A percentile compares a stretch with the other conserved stretches of the same genome.
Evolutionary conservation across 1,140 invertebrate species (phyloP).

Genomic region (Cotesia glomerata): DNA sequence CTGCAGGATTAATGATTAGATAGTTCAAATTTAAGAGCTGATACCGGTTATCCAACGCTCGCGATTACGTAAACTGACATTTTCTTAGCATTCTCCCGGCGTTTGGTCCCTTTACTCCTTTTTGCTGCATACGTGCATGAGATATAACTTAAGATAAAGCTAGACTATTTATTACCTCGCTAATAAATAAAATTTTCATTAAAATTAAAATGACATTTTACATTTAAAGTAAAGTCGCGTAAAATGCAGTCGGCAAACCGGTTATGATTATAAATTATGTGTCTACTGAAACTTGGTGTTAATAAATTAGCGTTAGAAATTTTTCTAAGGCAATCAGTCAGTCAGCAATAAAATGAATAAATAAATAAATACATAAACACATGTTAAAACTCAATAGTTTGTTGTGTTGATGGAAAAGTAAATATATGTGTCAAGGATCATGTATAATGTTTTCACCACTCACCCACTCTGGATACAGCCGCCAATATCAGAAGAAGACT

Average conservation of each 20-base stretch:
- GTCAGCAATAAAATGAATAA: background rate
- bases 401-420: background rate
- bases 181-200: too few relatives aligned
- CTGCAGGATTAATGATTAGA: constrained; percentile 32
- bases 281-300: too few relatives aligned
- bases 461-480: constrained; percentile 48
- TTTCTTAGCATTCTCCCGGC: constrained; percentile 35
- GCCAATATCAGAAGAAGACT: constrained; percentile 44
- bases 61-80: constrained; percentile 52
- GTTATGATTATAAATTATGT: too few relatives aligned
- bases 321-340: background rate
- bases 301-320: too few relatives aligned
- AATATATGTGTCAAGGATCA: constrained; percentile 18
- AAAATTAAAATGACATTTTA: too few relatives aligned
- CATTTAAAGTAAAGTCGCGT: too few relatives aligned
- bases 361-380: background rate
- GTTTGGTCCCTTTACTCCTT: background rate
- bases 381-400: background rate
- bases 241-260: too few relatives aligned
- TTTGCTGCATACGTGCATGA: background rate
- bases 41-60: constrained; percentile 46
- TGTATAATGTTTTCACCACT: constrained; percentile 34
- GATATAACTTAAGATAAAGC: background rate
- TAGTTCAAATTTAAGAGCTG: constrained; percentile 38
- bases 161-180: too few relatives aligned